Base-by-base conservation (phyloP, 2,113 vertebrate species). In the Octodon degus region DNA sequence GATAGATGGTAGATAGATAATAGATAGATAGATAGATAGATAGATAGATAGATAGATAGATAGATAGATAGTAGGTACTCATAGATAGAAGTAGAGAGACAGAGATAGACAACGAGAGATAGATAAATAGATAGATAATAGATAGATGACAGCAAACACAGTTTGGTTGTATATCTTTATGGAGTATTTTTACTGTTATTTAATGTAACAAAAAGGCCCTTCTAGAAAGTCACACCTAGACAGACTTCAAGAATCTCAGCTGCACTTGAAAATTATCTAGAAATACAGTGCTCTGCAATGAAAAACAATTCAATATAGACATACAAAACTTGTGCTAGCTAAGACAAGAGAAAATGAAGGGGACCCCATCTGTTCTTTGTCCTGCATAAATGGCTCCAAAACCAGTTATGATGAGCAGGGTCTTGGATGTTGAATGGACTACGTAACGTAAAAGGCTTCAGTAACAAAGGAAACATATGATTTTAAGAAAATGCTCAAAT, bases 401-500 rank as follows among this genome's bases (percentile, higher is more conserved):
- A 34, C 13, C 37, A 68, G 34, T 12, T 27, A 7, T 3, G 55
- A 14, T 7, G 13, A 74, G 12, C 13, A 14, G 5, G 2, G 16
- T 58, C 7, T 12, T 17, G 50, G 2, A 19, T 74, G 60, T 27
- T 5, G 0, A 24, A 5, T 7, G 17, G 6, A 17, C 4, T 20
- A 30, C 0, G 0, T 14, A 20, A 13, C 4, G 12, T 13, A 4
- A 70, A 77, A 34, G 27, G 5, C 16, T 58, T 25, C 13, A 17
- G 14, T 25, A 4, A 50, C 50, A 55, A 3, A 16, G 2, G 13
- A 76, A 77, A 17, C 2, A 2, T 0, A 0, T 8, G 27, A 3
- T 25, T 72, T 47, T 11, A 65, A 72, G 30, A 47, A 79, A 20
- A 79, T 30, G 1, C 2, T 13, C 9, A 53, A 14, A 0, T 11